These are phyloP conservation scores for Intellagama lesueurii DNA, from an alignment of 2,797 vertebrate genomes.

Conservation along the genomic window DNA sequence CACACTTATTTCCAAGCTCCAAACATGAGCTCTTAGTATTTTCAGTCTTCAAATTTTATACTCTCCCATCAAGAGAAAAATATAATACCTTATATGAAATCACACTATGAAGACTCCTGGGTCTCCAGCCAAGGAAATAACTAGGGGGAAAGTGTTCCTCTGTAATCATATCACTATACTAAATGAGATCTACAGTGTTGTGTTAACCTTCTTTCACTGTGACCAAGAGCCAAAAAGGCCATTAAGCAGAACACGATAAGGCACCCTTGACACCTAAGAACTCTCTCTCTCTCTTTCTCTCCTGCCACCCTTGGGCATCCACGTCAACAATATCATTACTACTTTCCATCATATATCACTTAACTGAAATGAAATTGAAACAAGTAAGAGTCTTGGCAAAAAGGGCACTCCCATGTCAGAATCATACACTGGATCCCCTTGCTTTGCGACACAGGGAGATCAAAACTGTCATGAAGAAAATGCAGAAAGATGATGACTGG, in stretches of 20 bases:
- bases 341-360: background rate
- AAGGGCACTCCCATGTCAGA: background rate
- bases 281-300: background rate
- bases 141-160: background rate
- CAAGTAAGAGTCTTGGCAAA: background rate
- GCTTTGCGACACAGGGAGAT: background rate
- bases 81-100: background rate
- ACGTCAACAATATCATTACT: background rate
- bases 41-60: background rate
- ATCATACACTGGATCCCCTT: background rate
- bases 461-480: background rate
- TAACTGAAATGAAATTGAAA: slow-evolving; percentile 6
- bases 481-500: background rate
- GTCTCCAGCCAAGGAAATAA: background rate
- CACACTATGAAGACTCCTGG: background rate
- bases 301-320: background rate
- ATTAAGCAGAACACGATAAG: background rate
- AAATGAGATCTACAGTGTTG: background rate
- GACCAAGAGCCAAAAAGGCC: background rate
- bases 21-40: background rate
- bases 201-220: background rate
- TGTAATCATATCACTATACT: background rate
- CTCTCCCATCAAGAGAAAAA: background rate
- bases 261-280: background rate
- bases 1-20: background rate